Conservation (phyloP, 2,113 vertebrate genomes). For the Plecotus auritus region DNA sequence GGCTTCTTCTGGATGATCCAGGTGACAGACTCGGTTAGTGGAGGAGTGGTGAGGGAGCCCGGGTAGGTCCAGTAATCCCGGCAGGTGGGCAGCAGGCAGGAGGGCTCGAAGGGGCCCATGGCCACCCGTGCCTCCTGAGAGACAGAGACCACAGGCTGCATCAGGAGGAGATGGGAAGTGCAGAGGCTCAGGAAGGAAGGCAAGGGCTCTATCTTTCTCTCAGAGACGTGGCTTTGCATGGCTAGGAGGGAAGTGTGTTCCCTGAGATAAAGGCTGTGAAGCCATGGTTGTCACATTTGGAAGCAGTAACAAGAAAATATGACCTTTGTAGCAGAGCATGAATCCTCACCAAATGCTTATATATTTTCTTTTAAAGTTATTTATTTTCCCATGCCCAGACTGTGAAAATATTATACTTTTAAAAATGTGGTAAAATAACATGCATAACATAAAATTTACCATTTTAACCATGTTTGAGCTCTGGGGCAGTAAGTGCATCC, state of each 20-base stretch:
- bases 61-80: conserved; percentile 95
- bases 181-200: not conserved
- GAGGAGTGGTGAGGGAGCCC: conserved; percentile 94
- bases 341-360: not conserved
- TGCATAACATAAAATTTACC: too few relatives aligned
- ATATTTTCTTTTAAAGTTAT: not conserved
- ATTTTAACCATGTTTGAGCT: not conserved
- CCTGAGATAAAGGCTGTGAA: rapidly evolving
- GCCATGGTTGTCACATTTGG: rapidly evolving
- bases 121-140: conserved; percentile 84
- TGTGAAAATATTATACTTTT: not conserved
- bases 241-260: rapidly evolving
- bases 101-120: conserved; percentile 89
- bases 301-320: not conserved
- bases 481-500: not conserved
- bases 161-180: not conserved
- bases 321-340: not conserved
- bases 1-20: conserved; percentile 95
- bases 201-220: rapidly evolving
- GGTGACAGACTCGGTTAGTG: conserved; percentile 91
- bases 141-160: not conserved
- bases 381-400: not conserved
- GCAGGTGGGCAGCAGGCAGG: conserved; percentile 86
- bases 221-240: rapidly evolving
- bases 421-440: not conserved